Evolutionary conservation across 1,140 invertebrate species (phyloP), one percentile per base, ranked within the genome.

Genomic region (Ooceraea biroi): DNA sequence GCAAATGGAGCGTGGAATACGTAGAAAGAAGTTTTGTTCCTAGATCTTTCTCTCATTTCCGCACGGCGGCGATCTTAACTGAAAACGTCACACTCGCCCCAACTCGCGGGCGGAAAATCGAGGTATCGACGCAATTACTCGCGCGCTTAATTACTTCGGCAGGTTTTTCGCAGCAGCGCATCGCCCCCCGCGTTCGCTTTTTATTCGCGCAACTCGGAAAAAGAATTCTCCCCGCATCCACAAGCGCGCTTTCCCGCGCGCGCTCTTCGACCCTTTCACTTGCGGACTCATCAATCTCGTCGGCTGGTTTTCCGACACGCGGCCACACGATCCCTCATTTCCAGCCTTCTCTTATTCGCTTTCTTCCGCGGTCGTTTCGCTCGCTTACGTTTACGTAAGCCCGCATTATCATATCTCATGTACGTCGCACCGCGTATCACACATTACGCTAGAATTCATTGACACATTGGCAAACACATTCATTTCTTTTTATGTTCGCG

Each of bases 221-320:
- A 88, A 84, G 74, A 85, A 88, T 88, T 85, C 68, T 77, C 84
- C 17, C 52, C 72, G 74, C 69, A 83, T 87, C 73, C 73, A 36
- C n/a, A n/a, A n/a, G n/a, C 27, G 68, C 71, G 86, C 80, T 88
- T 87, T 88, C n/a, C n/a, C n/a, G 36, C 73, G 68, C 60, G 55
- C 71, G 74, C 50, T 71, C 57, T 55, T 72, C 87, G 76, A 60
- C 65, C 87, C 86, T 88, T 88, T 85, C 86, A 88, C 87, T 88
- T 88, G 85, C 87, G 77, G 58, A 61, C 76, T 88, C 87, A 88
- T 88, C 87, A 88, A 88, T 88, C 87, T 88, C 86, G 30, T 17
- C 19, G 85, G 73, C 55, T 68, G 86, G 46, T 88, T 88, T 87
- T 85, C 74, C 74, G 65, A 72, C 76, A 44, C 50, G 61, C 71